These are phyloP conservation scores for Sternarchorhynchus goeldii DNA, from an alignment of 2,797 vertebrate species.

Conservation along the genomic window DNA sequence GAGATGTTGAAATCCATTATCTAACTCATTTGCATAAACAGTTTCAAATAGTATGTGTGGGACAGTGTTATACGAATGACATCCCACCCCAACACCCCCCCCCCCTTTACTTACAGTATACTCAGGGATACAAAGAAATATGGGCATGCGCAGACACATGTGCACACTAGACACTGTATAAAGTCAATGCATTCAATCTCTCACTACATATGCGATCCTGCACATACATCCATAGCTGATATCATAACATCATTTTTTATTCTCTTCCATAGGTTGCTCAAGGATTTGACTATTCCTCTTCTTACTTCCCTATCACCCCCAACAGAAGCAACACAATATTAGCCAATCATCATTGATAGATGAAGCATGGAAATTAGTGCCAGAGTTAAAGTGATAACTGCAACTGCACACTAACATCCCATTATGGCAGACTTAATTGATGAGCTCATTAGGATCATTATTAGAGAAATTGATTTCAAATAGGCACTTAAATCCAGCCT, in stretches of 20 bases:
- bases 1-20: slow-evolving; percentile 83
- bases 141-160: slow-evolving; percentile 43
- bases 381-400: slow-evolving; percentile 92
- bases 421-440: slow-evolving; percentile 99
- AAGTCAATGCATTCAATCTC: not conserved
- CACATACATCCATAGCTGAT: slow-evolving; percentile 56
- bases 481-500: slow-evolving; percentile 96
- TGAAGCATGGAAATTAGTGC: slow-evolving; percentile 92
- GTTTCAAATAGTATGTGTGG: slow-evolving; percentile 63
- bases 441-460: slow-evolving; percentile 99
- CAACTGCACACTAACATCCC: slow-evolving; percentile 89
- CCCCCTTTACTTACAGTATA: slow-evolving; percentile 39
- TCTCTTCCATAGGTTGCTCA: slow-evolving; percentile 63
- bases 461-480: slow-evolving; percentile 99
- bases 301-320: slow-evolving; percentile 81
- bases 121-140: slow-evolving; percentile 48
- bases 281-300: slow-evolving; percentile 68
- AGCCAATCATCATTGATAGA: slow-evolving; percentile 87
- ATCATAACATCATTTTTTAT: slow-evolving; percentile 68
- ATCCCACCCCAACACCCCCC: not conserved
- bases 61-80: not conserved
- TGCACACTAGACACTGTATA: slow-evolving; percentile 25
- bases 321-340: slow-evolving; percentile 85
- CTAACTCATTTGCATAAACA: slow-evolving; percentile 80
- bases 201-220: slow-evolving; percentile 25